Percentiles rank a stretch among this genome's conserved stretches.
Evolutionary conservation across 2,888 invertebrate species (phyloP).

Genomic region (Cheilosia urbana): DNA sequence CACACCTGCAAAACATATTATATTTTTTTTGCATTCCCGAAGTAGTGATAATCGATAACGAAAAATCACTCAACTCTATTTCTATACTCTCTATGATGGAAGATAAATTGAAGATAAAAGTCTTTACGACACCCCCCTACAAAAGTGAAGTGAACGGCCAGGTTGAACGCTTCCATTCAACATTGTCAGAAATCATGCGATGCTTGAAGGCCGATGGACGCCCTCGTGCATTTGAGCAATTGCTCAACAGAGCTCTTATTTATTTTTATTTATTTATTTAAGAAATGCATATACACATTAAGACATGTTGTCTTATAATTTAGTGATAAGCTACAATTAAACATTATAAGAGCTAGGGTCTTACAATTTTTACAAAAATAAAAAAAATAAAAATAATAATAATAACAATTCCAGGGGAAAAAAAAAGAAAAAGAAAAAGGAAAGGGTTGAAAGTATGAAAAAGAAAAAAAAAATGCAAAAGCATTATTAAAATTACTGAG

Average conservation of each 20-base stretch:
- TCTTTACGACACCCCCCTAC: slow-evolving; percentile 30
- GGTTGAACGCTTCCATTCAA: slow-evolving; percentile 73
- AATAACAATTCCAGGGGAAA: too few relatives aligned
- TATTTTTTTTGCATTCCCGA: slow-evolving; percentile 34
- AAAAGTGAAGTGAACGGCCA: slow-evolving; percentile 40
- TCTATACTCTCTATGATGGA: slow-evolving; percentile 41
- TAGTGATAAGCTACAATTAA: too few relatives aligned
- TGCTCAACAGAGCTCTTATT: slow-evolving; percentile 58
- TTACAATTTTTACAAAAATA: too few relatives aligned
- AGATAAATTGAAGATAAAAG: slow-evolving; percentile 4
- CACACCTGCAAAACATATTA: slow-evolving; percentile 29
- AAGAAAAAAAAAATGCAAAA: too few relatives aligned
- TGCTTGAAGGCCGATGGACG: slow-evolving; percentile 51
- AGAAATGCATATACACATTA: too few relatives aligned
- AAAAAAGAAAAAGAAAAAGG: too few relatives aligned
- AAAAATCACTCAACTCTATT: slow-evolving; percentile 49
- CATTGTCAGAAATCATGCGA: slow-evolving; percentile 69
- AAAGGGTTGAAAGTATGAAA: too few relatives aligned
- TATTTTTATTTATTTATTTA: too few relatives aligned
- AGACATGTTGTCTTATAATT: too few relatives aligned
- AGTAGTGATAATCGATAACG: slow-evolving; percentile 33
- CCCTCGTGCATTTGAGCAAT: slow-evolving; percentile 57
- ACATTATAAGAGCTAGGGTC: too few relatives aligned
- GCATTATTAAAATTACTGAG: too few relatives aligned
- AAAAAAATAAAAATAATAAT: too few relatives aligned